A percentile compares a stretch with the other conserved stretches of the same genome.
These are phyloP conservation scores for Cryptus viduatorius DNA, from an alignment of 2,888 invertebrate species.

Conservation along the genomic window DNA sequence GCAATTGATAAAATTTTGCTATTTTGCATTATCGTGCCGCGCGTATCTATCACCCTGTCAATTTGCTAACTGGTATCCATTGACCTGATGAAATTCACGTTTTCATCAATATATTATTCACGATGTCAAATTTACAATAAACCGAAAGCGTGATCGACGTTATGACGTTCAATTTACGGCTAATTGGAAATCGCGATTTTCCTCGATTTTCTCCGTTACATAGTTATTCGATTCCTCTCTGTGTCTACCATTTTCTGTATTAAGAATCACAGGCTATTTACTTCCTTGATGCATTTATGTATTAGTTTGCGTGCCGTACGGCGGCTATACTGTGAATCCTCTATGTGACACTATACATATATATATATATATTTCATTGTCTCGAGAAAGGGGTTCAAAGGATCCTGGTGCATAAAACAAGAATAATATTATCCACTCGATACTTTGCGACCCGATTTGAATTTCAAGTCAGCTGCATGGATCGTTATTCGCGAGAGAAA, in stretches of 20 bases:
- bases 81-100: not conserved
- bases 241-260: not conserved
- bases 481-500: conserved; percentile 71
- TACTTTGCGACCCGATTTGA: conserved; percentile 69
- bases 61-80: not conserved
- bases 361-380: conserved; percentile 37
- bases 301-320: not conserved
- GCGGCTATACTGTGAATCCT: not conserved
- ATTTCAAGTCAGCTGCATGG: conserved; percentile 69
- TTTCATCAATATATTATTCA: conserved; percentile 29
- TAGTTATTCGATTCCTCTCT: not conserved
- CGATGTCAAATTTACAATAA: not conserved
- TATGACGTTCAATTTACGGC: conserved; percentile 8
- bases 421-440: conserved; percentile 66
- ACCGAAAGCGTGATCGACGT: conserved; percentile 4
- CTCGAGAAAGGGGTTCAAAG: conserved; percentile 48
- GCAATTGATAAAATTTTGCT: not conserved
- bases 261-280: not conserved
- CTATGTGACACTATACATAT: not conserved
- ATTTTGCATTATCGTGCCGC: not conserved
- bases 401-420: conserved; percentile 44
- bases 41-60: not conserved
- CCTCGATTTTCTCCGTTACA: not conserved
- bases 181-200: conserved; percentile 19
- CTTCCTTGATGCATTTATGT: not conserved